Evolutionary conservation across 2,797 vertebrate genomes (phyloP), one percentile per base, ranked within the genome.

Genomic region (Characodon lateralis): DNA sequence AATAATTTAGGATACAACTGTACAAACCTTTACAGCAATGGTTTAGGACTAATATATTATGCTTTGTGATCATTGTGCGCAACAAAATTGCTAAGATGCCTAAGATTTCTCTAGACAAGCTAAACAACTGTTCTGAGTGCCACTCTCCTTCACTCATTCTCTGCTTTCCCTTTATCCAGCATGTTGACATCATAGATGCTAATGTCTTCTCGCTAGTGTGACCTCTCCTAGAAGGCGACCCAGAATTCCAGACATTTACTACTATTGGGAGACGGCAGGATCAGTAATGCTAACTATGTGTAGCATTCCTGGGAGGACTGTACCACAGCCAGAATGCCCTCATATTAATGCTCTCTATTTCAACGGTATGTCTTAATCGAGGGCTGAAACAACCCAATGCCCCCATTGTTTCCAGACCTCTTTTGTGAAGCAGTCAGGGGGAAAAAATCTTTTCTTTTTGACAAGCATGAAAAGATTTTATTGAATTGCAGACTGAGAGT

Each of bases 161-260:
- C 86, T 81, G 68, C 76, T 69, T 78, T 48, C 71, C 73, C 85
- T 89, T 91, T 93, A 82, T 89, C 80, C 71, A 76, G 74, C 53
- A 41, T 35, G 48, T 74, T 95, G 93, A 94, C 93, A 90, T 96
- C 93, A 94, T 88, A 86, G 77, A 92, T 92, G 89, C 83, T 93
- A 88, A 93, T 93, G 74, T 84, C 73, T 80, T 83, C 85, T 82
- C 78, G 83, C 87, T 86, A 86, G 94, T 76, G 84, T 90, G 84
- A 93, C 89, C 94, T 96, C 94, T 86, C 90, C 63, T 84, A 80
- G 94, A 96, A 93, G 94, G 93, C 85, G 71, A 88, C 86, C 81
- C 86, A 94, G 91, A 95, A 97, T 96, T 95, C 93, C 93, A 96
- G 90, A 82, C 86, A 95, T 96, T 95, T 93, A 80, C 81, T 94